Conservation (phyloP, 2,113 vertebrate species). For the Paradisaea rubra region DNA sequence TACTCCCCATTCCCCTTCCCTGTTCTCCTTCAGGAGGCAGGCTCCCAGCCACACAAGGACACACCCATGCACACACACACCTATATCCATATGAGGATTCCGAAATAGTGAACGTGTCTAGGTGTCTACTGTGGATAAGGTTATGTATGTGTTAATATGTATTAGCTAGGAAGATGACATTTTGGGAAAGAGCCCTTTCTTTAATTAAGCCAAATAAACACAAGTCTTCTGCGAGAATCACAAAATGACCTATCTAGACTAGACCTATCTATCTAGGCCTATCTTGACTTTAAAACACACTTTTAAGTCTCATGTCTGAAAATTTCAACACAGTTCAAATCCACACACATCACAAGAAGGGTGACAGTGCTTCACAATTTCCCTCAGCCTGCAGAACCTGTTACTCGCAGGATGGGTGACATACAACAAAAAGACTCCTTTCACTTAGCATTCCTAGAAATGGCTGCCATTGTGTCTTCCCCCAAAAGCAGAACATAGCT, state of each 20-base stretch:
- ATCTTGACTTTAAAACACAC: not conserved
- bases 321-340: not conserved
- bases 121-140: rapidly evolving
- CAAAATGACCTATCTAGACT: not conserved
- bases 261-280: not conserved
- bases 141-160: not conserved
- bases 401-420: not conserved
- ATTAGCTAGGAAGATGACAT: not conserved
- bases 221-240: not conserved
- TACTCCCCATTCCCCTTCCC: not conserved
- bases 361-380: not conserved
- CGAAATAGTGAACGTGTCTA: rapidly evolving
- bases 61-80: not conserved
- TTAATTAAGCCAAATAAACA: not conserved
- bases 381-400: not conserved
- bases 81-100: not conserved
- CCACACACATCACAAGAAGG: not conserved
- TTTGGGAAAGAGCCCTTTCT: not conserved
- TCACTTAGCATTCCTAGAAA: not conserved
- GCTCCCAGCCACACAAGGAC: not conserved
- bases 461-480: not conserved
- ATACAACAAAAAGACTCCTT: not conserved
- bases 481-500: not conserved
- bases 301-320: not conserved
- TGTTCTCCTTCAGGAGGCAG: not conserved